These are phyloP conservation scores for Meteorus sp. DNA, from an alignment of 1,140 invertebrate genomes.

Conservation along the genomic window DNA sequence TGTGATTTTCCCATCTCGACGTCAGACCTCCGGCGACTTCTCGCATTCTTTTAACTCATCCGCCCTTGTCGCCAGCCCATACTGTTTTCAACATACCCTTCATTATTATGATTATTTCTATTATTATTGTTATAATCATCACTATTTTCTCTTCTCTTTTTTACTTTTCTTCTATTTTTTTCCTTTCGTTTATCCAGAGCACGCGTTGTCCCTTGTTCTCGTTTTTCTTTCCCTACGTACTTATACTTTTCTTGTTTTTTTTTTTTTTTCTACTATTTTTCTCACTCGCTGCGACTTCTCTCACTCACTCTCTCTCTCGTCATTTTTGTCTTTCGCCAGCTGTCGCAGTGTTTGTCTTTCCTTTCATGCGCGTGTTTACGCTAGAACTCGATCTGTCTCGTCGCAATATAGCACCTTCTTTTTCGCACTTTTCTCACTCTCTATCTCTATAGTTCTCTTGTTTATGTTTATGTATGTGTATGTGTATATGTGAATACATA, in stretches of 20 bases:
- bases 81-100: conserved; percentile 22
- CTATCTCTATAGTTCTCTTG: too few species aligned
- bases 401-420: conserved; percentile 14
- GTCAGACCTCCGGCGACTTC: conserved; percentile 4
- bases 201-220: conserved; percentile 7
- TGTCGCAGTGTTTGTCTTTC: conserved; percentile 27
- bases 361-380: conserved; percentile 28
- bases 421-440: not conserved
- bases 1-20: not conserved
- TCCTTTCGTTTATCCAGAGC: not conserved
- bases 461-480: too few species aligned
- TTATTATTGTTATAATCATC: too few species aligned
- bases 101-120: conserved; percentile 4
- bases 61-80: not conserved
- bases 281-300: not conserved
- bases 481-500: too few species aligned
- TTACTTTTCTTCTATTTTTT: not conserved
- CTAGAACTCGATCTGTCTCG: conserved; percentile 21
- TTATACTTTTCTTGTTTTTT: not conserved
- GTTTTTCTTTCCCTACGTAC: too few species aligned
- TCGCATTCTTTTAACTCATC: conserved; percentile 3
- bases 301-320: conserved; percentile 9
- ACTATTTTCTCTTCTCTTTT: not conserved
- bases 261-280: not conserved
- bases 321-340: conserved; percentile 26